Evolutionary conservation across 2,797 vertebrate genomes (phyloP).

Genomic region (Notolabrus celidotus): DNA sequence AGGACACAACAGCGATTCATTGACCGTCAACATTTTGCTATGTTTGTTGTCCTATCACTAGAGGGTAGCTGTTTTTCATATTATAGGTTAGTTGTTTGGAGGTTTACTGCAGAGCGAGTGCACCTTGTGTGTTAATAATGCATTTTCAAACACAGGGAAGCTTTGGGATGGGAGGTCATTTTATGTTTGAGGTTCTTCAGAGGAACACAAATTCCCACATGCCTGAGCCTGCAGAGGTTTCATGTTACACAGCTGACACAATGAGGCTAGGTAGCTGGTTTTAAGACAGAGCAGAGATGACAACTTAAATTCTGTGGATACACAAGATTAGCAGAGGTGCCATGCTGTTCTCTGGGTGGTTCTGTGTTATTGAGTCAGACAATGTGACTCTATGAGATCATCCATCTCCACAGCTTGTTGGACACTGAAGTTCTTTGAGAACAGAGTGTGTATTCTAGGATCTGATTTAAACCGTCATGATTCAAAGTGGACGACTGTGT

Average conservation of each 20-base stretch:
- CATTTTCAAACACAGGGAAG: background rate
- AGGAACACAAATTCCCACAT: background rate
- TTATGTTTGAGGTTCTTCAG: background rate
- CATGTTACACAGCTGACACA: background rate
- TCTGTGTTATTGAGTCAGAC: background rate
- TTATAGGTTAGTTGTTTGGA: background rate
- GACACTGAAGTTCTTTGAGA: background rate
- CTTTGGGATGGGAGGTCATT: background rate
- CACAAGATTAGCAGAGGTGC: background rate
- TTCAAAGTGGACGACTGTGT: conserved; percentile 39
- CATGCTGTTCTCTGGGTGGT: background rate
- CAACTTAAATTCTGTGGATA: background rate
- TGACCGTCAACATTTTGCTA: no score
- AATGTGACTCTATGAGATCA: background rate
- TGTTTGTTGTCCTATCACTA: no score
- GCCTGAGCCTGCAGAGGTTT: background rate
- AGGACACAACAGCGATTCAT: no score
- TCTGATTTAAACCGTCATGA: conserved; percentile 13
- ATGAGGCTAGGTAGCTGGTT: background rate
- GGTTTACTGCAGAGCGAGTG: background rate
- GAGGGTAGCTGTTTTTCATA: no score
- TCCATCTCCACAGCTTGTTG: background rate
- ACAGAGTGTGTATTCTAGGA: background rate
- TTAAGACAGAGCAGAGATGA: background rate
- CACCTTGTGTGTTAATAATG: background rate